A percentile compares a stretch with the other conserved stretches of the same genome.
Evolutionary conservation across 2,113 vertebrate genomes (phyloP).

Genomic region (Smithornis capensis): DNA sequence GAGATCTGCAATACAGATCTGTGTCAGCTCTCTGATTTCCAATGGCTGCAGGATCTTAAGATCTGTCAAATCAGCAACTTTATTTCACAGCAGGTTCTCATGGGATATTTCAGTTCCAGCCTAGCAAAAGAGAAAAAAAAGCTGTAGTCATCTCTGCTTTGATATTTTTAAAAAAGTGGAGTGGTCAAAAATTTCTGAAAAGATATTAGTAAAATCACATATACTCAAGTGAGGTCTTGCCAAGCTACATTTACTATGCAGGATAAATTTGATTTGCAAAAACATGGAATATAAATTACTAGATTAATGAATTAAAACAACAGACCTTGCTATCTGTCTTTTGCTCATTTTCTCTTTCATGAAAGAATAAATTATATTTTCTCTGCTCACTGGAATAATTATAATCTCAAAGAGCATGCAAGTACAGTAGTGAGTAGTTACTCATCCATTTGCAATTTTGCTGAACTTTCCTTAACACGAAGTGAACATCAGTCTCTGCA

Average conservation of each 20-base stretch:
- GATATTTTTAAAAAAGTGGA: neutral
- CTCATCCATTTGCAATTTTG: neutral
- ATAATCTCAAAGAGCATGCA: neutral
- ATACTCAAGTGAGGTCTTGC: neutral
- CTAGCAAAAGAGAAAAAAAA: neutral
- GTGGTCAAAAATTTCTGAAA: constrained; percentile 13
- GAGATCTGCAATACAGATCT: neutral
- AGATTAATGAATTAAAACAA: constrained; percentile 35
- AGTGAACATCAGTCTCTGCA: neutral
- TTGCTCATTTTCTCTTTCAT: neutral
- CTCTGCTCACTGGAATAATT: neutral
- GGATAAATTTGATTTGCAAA: constrained; percentile 38
- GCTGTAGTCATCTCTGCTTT: neutral
- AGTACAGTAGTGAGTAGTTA: neutral
- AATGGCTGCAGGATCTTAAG: neutral
- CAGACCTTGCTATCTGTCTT: neutral
- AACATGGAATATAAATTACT: constrained; percentile 16
- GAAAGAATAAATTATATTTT: constrained; percentile 19
- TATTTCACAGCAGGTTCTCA: neutral
- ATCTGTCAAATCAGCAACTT: neutral
- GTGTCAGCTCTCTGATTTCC: neutral
- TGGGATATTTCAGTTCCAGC: neutral
- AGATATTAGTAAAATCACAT: constrained; percentile 10
- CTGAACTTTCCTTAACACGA: neutral
- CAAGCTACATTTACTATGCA: constrained; percentile 10